Percentiles rank a stretch among this genome's conserved stretches.
phyloP scores from a whole-genome alignment of 2,888 invertebrate species.

The Unio pictorum region DNA sequence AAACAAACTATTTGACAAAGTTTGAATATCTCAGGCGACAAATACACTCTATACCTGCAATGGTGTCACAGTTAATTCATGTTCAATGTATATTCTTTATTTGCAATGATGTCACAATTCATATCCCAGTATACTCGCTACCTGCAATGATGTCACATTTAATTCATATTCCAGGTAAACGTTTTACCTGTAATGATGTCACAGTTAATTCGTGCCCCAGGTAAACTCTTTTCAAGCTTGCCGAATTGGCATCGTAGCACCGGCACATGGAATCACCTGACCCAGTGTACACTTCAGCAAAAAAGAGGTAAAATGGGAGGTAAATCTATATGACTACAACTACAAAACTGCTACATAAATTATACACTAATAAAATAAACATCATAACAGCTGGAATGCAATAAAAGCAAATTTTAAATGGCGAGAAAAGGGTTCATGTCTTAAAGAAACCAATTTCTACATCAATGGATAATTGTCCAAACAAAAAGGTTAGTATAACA shows the following conservation, averaged over 20 bases:
- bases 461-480: no score
- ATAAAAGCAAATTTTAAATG: background rate
- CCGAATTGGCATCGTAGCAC: slow-evolving; percentile 72
- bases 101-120: slow-evolving; percentile 52
- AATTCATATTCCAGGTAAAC: no score
- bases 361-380: background rate
- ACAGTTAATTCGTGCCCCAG: slow-evolving; percentile 70
- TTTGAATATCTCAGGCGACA: no score
- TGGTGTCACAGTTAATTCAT: slow-evolving; percentile 66
- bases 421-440: no score
- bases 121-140: slow-evolving; percentile 70
- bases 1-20: no score
- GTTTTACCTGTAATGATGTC: slow-evolving; percentile 69
- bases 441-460: no score
- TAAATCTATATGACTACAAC: background rate
- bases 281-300: slow-evolving; percentile 71
- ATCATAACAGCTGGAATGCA: no score
- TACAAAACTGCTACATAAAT: background rate
- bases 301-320: slow-evolving; percentile 5
- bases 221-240: slow-evolving; percentile 67
- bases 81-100: slow-evolving; percentile 68
- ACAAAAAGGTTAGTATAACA: no score
- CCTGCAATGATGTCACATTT: no score
- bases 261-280: slow-evolving; percentile 71
- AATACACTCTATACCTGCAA: no score